Percentiles rank a stretch among this genome's conserved stretches.
Conservation (phyloP, 2,113 vertebrate species). For the Coryphaenoides rupestris region DNA sequence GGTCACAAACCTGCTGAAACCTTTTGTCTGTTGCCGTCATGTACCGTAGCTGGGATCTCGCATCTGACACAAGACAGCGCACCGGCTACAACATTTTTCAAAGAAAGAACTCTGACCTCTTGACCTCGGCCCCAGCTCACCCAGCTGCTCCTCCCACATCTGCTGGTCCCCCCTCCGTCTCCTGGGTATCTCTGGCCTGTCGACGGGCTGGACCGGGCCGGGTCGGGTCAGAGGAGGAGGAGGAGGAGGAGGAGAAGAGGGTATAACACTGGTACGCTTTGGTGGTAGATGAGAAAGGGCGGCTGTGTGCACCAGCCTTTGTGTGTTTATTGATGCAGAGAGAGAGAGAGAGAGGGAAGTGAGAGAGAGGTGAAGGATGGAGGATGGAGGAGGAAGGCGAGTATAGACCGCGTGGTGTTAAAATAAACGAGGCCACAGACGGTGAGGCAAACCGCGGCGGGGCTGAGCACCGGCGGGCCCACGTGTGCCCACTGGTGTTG, state of each 20-base stretch:
- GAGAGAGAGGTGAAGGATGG: conserved; percentile 3
- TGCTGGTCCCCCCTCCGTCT: conserved; percentile 26
- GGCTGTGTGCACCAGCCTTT: conserved; percentile 21
- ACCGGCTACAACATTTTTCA: conserved; percentile 7
- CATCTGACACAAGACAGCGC: conserved; percentile 19
- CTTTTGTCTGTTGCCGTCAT: conserved; percentile 6
- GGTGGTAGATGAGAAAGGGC: conserved; percentile 25
- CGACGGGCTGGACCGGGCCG: conserved; percentile 3
- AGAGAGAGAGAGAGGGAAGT: conserved; percentile 7
- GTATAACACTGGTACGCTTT: conserved; percentile 31
- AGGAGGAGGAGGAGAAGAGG: conserved; percentile 2
- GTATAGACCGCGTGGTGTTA: conserved; percentile 45
- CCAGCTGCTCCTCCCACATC: conserved; percentile 25
- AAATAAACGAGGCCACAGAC: conserved; percentile 57
- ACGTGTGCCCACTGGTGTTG: conserved; percentile 25
- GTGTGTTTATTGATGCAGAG: conserved; percentile 53
- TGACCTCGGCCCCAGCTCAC: conserved; percentile 7
- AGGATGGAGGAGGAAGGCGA: conserved; percentile 15
- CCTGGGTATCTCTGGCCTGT: conserved; percentile 1
- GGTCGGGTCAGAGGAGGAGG: too few relatives aligned
- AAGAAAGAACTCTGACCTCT: conserved; percentile 19
- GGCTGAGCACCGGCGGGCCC: conserved; percentile 22
- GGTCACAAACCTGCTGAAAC: background rate
- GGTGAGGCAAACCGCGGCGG: conserved; percentile 29
- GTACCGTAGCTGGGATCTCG: conserved; percentile 42